Conservation (phyloP, 2,797 vertebrate species). For the Epinephelus malabaricus region DNA sequence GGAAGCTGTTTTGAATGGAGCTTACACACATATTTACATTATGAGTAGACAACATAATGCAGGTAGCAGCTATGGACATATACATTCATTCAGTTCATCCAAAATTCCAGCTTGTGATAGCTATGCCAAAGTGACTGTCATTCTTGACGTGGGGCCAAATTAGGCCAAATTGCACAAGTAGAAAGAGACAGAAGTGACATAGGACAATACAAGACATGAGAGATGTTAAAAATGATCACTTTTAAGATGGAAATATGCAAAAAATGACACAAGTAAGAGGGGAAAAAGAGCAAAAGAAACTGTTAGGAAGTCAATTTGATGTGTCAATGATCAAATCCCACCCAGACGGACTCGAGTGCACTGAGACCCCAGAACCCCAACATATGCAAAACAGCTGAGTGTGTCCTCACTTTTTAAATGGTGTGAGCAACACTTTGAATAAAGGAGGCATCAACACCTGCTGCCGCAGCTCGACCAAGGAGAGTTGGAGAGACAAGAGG, state of each 20-base stretch:
- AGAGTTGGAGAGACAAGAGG: slow-evolving; percentile 68
- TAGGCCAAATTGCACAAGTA: background rate
- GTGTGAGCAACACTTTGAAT: slow-evolving; percentile 84
- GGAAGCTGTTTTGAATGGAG: background rate
- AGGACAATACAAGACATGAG: background rate
- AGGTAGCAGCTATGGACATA: background rate
- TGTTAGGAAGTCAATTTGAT: slow-evolving; percentile 77
- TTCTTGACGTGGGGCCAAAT: background rate
- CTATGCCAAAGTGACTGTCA: background rate
- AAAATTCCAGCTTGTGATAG: background rate
- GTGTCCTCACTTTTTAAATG: slow-evolving; percentile 86
- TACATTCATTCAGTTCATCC: background rate
- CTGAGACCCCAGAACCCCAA: slow-evolving; percentile 51
- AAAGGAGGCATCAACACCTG: slow-evolving; percentile 80
- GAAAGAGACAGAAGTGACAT: background rate
- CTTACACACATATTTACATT: background rate
- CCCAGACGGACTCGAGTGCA: slow-evolving; percentile 49
- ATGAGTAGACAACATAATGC: background rate
- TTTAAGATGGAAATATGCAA: background rate
- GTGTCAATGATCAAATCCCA: slow-evolving; percentile 77
- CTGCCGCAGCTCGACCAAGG: slow-evolving; percentile 63
- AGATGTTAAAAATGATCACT: background rate
- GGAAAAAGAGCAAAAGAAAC: slow-evolving; percentile 21
- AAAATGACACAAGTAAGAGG: background rate
- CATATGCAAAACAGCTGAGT: slow-evolving; percentile 79